phyloP scores from a whole-genome alignment of 2,113 vertebrate genomes.

The Callocephalon fimbriatum region DNA sequence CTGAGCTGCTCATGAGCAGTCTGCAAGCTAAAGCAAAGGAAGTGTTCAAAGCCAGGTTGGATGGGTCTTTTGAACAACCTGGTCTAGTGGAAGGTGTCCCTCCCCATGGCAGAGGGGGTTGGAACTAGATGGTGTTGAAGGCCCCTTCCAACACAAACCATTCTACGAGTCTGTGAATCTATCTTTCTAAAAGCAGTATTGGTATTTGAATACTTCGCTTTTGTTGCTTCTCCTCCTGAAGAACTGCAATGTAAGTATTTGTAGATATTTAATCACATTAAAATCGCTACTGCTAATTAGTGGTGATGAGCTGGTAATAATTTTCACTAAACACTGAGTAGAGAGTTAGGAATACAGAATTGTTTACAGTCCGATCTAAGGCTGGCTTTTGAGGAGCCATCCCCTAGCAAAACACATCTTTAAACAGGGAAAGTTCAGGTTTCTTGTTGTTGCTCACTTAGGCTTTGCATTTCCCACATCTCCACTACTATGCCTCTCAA shows the following conservation, averaged over 20 bases:
- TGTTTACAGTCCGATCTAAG: neutral
- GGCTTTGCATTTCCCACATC: neutral
- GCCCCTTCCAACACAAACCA: neutral
- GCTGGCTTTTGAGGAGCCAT: neutral
- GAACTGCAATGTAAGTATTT: neutral
- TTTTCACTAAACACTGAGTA: neutral
- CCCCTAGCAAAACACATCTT: neutral
- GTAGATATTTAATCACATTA: neutral
- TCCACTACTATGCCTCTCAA: neutral
- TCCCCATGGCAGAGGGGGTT: neutral
- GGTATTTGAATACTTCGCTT: neutral
- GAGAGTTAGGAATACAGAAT: neutral
- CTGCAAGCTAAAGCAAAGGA: neutral
- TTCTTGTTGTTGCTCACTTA: neutral
- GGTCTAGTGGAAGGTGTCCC: neutral
- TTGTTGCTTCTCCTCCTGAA: neutral
- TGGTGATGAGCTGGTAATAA: neutral
- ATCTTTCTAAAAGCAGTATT: neutral
- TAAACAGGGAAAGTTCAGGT: neutral
- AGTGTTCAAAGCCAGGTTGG: neutral
- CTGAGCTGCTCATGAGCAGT: neutral
- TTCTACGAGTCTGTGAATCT: neutral
- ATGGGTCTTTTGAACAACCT: neutral
- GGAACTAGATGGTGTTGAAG: neutral
- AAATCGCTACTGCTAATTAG: neutral